Evolutionary conservation across 2,113 vertebrate species (phyloP), one percentile per base, ranked within the genome.

Genomic region (Onychostruthus taczanowskii): DNA sequence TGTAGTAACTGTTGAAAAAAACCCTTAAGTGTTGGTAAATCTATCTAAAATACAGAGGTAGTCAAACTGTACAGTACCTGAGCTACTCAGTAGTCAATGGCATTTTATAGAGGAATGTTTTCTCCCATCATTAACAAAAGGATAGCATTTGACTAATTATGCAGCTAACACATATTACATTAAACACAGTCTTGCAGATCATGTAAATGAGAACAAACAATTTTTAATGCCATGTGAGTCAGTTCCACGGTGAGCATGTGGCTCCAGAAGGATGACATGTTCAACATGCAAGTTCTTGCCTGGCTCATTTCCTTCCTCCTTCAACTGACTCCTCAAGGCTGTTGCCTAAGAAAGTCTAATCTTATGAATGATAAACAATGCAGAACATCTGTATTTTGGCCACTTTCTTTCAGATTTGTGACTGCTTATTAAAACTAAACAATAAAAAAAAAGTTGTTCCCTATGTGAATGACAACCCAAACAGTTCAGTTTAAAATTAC

Each of bases 191-290:
- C 23, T 55, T 87, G 46, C 69, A 94, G 73, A 75, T 5, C 6
- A 3, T 4, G 2, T 81, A 81, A 88, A 86, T 33, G 64, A 84
- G 86, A 86, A 88, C 77, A 84, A 92, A 49, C 62, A 67, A 58
- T 75, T 92, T 76, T 92, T 95, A 93, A 94, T 93, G 87, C 67
- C 76, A 58, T 89, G 58, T 95, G 93, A 96, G 86, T 96, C 91
- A 96, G 91, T 68, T 78, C 56, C 74, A 84, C 2, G 14, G 52
- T 61, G 50, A 93, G 77, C 35, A 76, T 79, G 86, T 76, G 79
- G 72, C 67, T 94, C 66, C 91, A 94, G 83, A 85, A 88, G 66
- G 64, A 93, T 78, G 61, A 59, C 30, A 74, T 15, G 80, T 61
- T 94, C 66, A 68, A 56, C 20, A 49, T 12, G 49, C n/a, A 84